Percentiles rank a stretch among this genome's conserved stretches.
Evolutionary conservation across 2,113 vertebrate genomes (phyloP).

Genomic region (Xenus cinereus): DNA sequence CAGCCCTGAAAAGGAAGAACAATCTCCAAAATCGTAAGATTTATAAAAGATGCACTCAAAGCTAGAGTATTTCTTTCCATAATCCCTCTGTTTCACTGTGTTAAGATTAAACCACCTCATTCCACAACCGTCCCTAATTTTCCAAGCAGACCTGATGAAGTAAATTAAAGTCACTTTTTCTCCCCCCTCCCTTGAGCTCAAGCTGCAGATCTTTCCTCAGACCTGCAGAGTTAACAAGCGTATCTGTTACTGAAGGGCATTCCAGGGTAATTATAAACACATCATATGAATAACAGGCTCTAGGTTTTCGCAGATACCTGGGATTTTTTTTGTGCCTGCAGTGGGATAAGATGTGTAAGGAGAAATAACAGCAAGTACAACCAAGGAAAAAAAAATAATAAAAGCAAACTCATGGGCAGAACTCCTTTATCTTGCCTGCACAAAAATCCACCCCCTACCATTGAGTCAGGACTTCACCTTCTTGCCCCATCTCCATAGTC

Average conservation of each 20-base stretch:
- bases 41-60: background rate
- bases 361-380: background rate
- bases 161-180: background rate
- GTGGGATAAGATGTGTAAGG: background rate
- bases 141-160: background rate
- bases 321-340: background rate
- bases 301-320: background rate
- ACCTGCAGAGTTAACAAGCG: background rate
- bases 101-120: background rate
- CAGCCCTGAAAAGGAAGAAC: background rate
- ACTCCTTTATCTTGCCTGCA: background rate
- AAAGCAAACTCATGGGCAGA: background rate
- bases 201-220: background rate
- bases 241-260: background rate
- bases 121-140: background rate
- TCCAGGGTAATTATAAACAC: background rate
- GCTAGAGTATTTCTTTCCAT: background rate
- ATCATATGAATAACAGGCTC: background rate
- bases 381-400: background rate
- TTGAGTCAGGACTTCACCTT: background rate
- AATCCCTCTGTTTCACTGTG: background rate
- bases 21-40: background rate
- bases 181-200: background rate
- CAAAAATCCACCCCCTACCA: background rate
- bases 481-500: background rate